These are phyloP conservation scores for Acrobasis consociella DNA, from an alignment of 2,888 invertebrate species.

Conservation along the genomic window DNA sequence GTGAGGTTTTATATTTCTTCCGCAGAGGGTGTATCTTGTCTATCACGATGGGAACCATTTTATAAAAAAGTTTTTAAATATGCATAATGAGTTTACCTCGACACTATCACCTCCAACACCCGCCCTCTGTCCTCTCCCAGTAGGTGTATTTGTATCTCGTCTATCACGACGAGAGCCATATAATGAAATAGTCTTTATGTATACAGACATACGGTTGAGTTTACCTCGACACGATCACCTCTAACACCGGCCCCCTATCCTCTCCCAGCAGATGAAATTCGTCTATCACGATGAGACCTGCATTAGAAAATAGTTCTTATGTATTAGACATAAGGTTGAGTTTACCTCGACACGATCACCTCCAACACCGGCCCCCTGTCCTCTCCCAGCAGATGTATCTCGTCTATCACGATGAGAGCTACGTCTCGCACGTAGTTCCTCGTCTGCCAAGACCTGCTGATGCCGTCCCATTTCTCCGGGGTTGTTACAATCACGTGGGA, in stretches of 20 bases:
- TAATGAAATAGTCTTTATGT: too few relatives aligned
- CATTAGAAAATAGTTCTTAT: slow-evolving; percentile 48
- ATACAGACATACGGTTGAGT: slow-evolving; percentile 55
- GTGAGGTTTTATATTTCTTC: too few relatives aligned
- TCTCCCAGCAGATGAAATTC: slow-evolving; percentile 98
- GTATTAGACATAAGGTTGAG: slow-evolving; percentile 1
- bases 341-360: slow-evolving; percentile 94
- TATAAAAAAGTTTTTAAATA: too few relatives aligned
- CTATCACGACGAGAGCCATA: slow-evolving; percentile 96
- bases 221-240: slow-evolving; percentile 96
- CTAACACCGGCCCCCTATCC: slow-evolving; percentile 94
- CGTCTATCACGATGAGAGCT: slow-evolving; percentile 97
- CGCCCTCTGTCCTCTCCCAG: slow-evolving; percentile 95
- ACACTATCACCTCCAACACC: slow-evolving; percentile 98
- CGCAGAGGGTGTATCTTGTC: too few relatives aligned
- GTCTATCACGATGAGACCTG: slow-evolving; percentile 96
- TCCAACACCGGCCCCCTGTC: slow-evolving; percentile 95
- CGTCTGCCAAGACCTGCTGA: slow-evolving; percentile 99
- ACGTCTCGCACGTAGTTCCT: slow-evolving; percentile 96
- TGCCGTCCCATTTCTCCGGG: slow-evolving; percentile 99
- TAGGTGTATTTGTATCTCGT: slow-evolving; percentile 98
- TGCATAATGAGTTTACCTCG: slow-evolving; percentile 76
- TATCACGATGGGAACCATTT: too few relatives aligned
- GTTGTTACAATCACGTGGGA: slow-evolving; percentile 98
- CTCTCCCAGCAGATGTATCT: slow-evolving; percentile 97